Evolutionary conservation across 2,113 vertebrate genomes (phyloP).

Genomic region (Lampris megalopsis): DNA sequence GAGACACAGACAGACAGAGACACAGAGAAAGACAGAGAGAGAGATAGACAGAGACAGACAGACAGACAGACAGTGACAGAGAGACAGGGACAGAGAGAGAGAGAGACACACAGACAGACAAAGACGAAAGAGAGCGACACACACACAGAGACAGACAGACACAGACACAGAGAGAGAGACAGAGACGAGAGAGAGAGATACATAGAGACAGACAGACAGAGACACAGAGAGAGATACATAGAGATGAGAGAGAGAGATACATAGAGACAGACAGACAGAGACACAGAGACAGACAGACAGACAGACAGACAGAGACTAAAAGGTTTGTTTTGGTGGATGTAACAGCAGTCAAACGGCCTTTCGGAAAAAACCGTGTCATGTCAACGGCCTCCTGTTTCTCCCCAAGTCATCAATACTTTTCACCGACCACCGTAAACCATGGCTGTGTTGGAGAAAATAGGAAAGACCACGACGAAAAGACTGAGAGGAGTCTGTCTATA

Average conservation of each 20-base stretch:
- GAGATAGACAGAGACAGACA: too few species aligned
- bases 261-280: too few species aligned
- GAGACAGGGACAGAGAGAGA: slow-evolving; percentile 43
- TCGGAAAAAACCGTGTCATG: slow-evolving; percentile 20
- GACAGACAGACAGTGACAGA: too few species aligned
- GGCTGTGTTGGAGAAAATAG: too few species aligned
- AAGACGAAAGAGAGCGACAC: too few species aligned
- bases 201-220: too few species aligned
- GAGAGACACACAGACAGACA: neutral
- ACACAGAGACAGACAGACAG: slow-evolving; percentile 1
- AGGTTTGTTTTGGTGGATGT: slow-evolving; percentile 46
- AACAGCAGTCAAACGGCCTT: slow-evolving; percentile 53
- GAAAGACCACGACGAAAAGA: too few species aligned
- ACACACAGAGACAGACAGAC: too few species aligned
- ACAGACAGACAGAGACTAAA: slow-evolving; percentile 37
- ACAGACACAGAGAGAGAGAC: neutral
- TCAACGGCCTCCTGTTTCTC: neutral
- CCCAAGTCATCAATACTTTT: neutral
- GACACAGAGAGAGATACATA: slow-evolving; percentile 7
- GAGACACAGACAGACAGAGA: too few species aligned
- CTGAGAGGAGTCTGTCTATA: too few species aligned
- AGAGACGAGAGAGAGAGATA: slow-evolving; percentile 37
- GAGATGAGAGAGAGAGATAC: slow-evolving; percentile 34
- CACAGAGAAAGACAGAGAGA: too few species aligned
- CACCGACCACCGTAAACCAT: too few species aligned